phyloP scores from a whole-genome alignment of 2,888 invertebrate genomes.

The Zaprionus bogoriensis region DNA sequence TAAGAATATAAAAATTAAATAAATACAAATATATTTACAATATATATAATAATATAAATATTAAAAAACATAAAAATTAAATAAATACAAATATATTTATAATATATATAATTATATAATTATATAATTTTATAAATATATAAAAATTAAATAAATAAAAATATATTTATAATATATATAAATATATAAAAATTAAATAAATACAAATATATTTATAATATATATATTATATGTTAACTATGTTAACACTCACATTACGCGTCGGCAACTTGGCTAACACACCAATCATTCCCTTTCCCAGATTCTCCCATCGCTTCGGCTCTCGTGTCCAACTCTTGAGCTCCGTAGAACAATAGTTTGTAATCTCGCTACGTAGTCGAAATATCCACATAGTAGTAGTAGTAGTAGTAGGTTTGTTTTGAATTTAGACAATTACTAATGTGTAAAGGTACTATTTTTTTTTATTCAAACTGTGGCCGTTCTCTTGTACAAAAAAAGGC shows the following conservation, averaged over 20 bases:
- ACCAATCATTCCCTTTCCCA: conserved; percentile 28
- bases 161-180: neutral
- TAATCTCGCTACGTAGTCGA: conserved; percentile 27
- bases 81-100: too few relatives aligned
- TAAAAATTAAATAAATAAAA: neutral
- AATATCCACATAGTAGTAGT: conserved; percentile 29
- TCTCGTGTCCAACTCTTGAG: conserved; percentile 32
- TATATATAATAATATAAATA: neutral
- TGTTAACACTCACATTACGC: conserved; percentile 31
- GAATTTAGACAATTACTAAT: conserved; percentile 1
- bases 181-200: too few relatives aligned
- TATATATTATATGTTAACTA: too few relatives aligned
- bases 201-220: too few relatives aligned
- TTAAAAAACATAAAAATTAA: too few relatives aligned
- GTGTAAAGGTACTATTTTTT: neutral
- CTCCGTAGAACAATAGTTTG: conserved; percentile 22
- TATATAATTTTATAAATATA: too few relatives aligned
- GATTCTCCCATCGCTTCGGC: conserved; percentile 41
- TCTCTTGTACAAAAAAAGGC: too few relatives aligned
- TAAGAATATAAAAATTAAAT: too few relatives aligned
- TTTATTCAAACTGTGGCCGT: neutral
- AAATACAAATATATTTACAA: too few relatives aligned
- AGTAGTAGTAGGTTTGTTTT: conserved; percentile 1
- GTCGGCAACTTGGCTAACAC: conserved; percentile 34
- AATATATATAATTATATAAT: too few relatives aligned